Base-by-base conservation (phyloP, 2,113 vertebrate genomes). In the Zosterops pallidus region DNA sequence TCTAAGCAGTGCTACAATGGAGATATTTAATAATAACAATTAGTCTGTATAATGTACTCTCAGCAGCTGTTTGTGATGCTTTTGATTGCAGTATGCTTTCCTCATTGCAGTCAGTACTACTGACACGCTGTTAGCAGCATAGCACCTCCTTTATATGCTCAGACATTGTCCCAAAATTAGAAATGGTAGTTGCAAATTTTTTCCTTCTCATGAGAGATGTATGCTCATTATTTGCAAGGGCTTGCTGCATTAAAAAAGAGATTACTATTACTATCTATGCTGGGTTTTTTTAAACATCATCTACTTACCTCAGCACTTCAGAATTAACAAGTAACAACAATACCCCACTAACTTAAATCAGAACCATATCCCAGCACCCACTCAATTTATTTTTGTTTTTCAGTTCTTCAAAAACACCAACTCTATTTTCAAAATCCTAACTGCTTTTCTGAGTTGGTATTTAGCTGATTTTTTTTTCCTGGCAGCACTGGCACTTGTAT, bases 11-110 rank as follows among this genome's bases (percentile, higher is more conserved):
- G 28, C 55, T 77, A 93, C 82, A 92, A 92, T 90, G 68, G 71
- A 80, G 82, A 95, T 94, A 86, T 92, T 90, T 95, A 96, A 94
- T 95, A 88, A 95, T 87, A 96, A 94, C 87, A 96, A 96, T 97
- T 93, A 93, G 67, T 56, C 52, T 88, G 71, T 89, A 90, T 85
- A 91, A 85, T 23, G 56, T 44, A n/a, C 53, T 74, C 75, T 50
- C 4, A 2, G 68, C 87, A 95, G 92, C 92, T 95, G 96, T 74
- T 63, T 72, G 42, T 69, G 67, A 63, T 63, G 82, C 59, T 79
- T 88, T 91, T 85, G 67, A 52, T 15, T 74, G 85, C 50, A 70
- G 35, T 37, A 4, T 7, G 14, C 46, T 47, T 89, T 90, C 67
- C 52, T 85, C 50, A 31, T 12, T 65, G 63, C 78, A 85, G 78